Base-by-base conservation (phyloP, 2,797 vertebrate genomes). In the Thunnus albacares region DNA sequence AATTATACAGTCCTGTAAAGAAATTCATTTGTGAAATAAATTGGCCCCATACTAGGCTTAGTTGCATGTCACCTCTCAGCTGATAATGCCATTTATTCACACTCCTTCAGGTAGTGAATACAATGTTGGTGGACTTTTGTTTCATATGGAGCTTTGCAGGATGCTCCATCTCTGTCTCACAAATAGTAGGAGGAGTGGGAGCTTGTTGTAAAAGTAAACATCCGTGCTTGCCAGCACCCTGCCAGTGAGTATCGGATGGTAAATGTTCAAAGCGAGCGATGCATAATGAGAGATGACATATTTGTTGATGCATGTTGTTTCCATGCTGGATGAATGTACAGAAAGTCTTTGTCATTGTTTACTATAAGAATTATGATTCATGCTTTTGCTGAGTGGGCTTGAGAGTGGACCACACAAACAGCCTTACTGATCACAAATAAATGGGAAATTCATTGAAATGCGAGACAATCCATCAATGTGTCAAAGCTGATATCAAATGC, bases 331-430 rank as follows among this genome's bases (percentile, higher is more conserved):
- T 77, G 73, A 83, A 88, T 70, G 72, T 77, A 86, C 80, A 82
- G 60, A 74, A 71, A 84, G 62, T 65, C 66, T 82, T 87, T 84
- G 82, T 89, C 79, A 87, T 71, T 73, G 87, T 91, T 90, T 85
- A 86, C 78, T 71, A 67, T 47, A 45, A 51, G 59, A 82, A 82
- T 72, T 57, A 77, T 89, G 86, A 90, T 82, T 88, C 87, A 88
- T 70, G 56, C 28, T 35, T 75, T 64, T 43, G 15, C 62, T 71
- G 79, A 90, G 83, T 83, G 78, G 79, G 80, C 51, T 13, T 60
- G 15, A 74, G 53, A 83, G 67, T 13, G 58, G 79, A 79, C 78
- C 73, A 52, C 77, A 65, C 33, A 43, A 18, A 61, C 84, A 69
- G 55, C 52, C 57, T 59, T 22, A 70, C 68, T 69, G 52, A 78